Evolutionary conservation across 2,888 invertebrate genomes (phyloP).

Genomic region (Erebia aethiops): DNA sequence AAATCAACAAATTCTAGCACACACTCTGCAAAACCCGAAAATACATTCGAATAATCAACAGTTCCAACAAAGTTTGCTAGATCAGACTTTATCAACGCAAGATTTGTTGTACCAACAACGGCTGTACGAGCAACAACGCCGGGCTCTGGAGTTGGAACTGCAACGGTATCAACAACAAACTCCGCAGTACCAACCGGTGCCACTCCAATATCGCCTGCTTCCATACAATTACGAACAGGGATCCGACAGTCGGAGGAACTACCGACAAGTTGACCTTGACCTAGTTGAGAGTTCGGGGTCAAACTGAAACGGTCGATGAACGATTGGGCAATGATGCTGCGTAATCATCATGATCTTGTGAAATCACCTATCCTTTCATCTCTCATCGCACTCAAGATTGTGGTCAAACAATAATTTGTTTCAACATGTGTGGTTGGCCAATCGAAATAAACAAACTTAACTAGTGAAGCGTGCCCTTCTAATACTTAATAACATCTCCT

Average conservation of each 20-base stretch:
- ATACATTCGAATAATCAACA: not conserved
- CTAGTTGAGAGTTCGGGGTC: slow-evolving; percentile 54
- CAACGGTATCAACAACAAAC: slow-evolving; percentile 46
- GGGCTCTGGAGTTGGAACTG: slow-evolving; percentile 46
- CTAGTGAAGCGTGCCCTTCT: slow-evolving; percentile 40
- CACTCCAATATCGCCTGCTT: slow-evolving; percentile 49
- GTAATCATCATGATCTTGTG: slow-evolving; percentile 36
- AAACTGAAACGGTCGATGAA: slow-evolving; percentile 49
- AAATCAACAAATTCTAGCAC: not conserved
- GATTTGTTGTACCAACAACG: slow-evolving; percentile 50
- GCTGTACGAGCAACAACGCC: slow-evolving; percentile 49
- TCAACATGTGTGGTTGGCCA: slow-evolving; percentile 42
- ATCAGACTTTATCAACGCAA: slow-evolving; percentile 43
- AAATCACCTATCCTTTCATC: slow-evolving; percentile 44
- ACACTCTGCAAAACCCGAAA: not conserved
- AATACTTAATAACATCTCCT: slow-evolving; percentile 31
- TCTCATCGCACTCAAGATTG: slow-evolving; percentile 26
- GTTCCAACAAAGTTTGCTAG: slow-evolving; percentile 32
- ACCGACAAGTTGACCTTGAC: slow-evolving; percentile 59
- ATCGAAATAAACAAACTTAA: slow-evolving; percentile 36
- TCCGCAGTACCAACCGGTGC: slow-evolving; percentile 51
- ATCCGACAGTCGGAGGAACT: slow-evolving; percentile 46
- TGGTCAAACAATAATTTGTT: slow-evolving; percentile 39
- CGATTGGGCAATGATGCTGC: slow-evolving; percentile 53
- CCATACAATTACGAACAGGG: slow-evolving; percentile 46